Base-by-base conservation (phyloP, 2,113 vertebrate genomes). In the Stercorarius parasiticus region DNA sequence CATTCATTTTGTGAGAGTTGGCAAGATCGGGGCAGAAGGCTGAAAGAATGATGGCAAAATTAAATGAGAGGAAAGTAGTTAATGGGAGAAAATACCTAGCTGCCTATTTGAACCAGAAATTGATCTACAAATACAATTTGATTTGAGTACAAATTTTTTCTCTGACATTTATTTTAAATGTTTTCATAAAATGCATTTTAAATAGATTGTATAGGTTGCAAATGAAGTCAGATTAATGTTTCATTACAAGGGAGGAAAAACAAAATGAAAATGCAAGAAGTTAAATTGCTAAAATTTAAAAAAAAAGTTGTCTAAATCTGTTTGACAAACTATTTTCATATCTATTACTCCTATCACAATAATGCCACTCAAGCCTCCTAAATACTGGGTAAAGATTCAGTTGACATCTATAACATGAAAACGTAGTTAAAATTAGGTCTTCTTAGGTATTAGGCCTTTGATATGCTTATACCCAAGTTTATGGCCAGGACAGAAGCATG, bases 361-460 rank as follows among this genome's bases (percentile, higher is more conserved):
- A 62, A n/a, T 18, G 29, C 81, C 32, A 36, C 30, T 88, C 43
- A 76, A 85, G 36, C 32, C 81, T 88, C 18, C 56, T 82, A 82
- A 92, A 84, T 27, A 72, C 14, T 66, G 49, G 64, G 32, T 58
- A 77, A 90, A 83, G 22, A 40, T 42, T 71, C 30, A 32, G 23
- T 61, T 94, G 84, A 65, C 49, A 95, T 55, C 18, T 50, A 16
- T 82, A 79, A 79, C 9, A 67, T 64, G 13, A 81, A 96, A 95
- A 96, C 25, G 29, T 78, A 72, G 64, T 84, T 92, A 98, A 96
- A 98, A 98, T 98, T 98, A 97, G 79, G 38, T 17, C 45, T 95
- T 89, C 96, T 95, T 97, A 96, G 84, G 85, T 96, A 96, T 96
- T 93, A 91, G 84, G 78, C 90, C 98, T 98, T 98, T 98, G 97